Evolutionary conservation across 1,140 invertebrate species (phyloP).

Genomic region (Halesus radiatus): DNA sequence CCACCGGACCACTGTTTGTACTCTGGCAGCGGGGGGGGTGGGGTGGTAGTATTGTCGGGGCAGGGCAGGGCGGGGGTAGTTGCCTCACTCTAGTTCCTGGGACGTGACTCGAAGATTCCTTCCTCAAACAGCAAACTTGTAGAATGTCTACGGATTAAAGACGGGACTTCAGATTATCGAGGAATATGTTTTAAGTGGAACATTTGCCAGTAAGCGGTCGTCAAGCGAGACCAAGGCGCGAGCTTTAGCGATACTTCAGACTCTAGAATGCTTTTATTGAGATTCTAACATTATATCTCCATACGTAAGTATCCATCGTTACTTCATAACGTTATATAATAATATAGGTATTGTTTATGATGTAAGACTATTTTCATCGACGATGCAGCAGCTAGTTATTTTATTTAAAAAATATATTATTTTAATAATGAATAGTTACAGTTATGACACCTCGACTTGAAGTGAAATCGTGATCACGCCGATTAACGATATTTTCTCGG

Average conservation of each 20-base stretch:
- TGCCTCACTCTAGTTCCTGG: slow-evolving; percentile 33
- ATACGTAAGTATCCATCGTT: too few species aligned
- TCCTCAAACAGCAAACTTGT: slow-evolving; percentile 48
- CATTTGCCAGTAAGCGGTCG: slow-evolving; percentile 25
- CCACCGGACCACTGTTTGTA: slow-evolving; percentile 48
- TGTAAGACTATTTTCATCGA: too few species aligned
- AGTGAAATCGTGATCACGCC: slow-evolving; percentile 1
- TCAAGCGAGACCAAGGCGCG: neutral
- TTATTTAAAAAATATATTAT: neutral
- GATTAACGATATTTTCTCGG: neutral
- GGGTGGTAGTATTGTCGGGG: too few species aligned
- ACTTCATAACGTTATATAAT: too few species aligned
- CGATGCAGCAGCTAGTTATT: too few species aligned
- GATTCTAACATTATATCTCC: neutral
- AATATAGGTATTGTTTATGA: too few species aligned
- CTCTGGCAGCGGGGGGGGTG: slow-evolving; percentile 3
- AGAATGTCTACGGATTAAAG: slow-evolving; percentile 39
- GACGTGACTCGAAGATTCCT: slow-evolving; percentile 52
- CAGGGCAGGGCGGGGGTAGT: neutral
- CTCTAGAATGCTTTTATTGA: slow-evolving; percentile 7
- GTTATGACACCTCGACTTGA: slow-evolving; percentile 1
- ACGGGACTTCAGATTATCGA: slow-evolving; percentile 34
- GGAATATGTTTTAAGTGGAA: slow-evolving; percentile 33
- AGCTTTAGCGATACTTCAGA: neutral
- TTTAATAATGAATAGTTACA: neutral